These are phyloP conservation scores for Sparus aurata DNA, from an alignment of 2,797 vertebrate species.

Conservation along the genomic window DNA sequence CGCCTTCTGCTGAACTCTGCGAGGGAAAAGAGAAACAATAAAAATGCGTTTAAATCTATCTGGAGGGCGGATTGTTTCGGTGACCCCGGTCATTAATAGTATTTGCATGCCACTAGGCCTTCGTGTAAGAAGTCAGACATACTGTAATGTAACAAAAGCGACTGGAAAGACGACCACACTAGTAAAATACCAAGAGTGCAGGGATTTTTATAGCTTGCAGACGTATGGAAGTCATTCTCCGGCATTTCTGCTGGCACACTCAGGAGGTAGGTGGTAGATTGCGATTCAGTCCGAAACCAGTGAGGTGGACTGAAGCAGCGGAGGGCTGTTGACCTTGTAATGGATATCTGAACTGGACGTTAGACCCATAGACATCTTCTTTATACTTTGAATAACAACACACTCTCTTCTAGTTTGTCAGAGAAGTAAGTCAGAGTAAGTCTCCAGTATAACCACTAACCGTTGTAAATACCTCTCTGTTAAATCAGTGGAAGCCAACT, in stretches of 20 bases:
- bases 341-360: constrained; percentile 46
- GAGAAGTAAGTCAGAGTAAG: constrained; percentile 9
- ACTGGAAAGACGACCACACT: constrained; percentile 15
- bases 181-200: constrained; percentile 12
- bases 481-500: constrained; percentile 39
- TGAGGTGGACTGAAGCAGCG: constrained; percentile 29
- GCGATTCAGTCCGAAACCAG: constrained; percentile 36
- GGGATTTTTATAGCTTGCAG: constrained; percentile 49
- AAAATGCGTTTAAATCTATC: background rate
- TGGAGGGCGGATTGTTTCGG: background rate
- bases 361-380: constrained; percentile 10
- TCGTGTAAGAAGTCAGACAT: constrained; percentile 20
- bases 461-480: constrained; percentile 29
- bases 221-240: constrained; percentile 47
- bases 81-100: constrained; percentile 33
- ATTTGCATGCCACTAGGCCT: constrained; percentile 1
- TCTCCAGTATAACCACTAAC: constrained; percentile 23
- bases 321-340: constrained; percentile 32
- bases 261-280: constrained; percentile 45
- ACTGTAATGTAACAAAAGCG: constrained; percentile 11
- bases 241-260: constrained; percentile 13
- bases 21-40: constrained; percentile 45
- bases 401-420: constrained; percentile 3
- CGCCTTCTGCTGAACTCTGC: constrained; percentile 52
- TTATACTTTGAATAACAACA: constrained; percentile 28